These are phyloP conservation scores for Diploscapter pachys DNA, from an alignment of 1,140 invertebrate species.

Conservation along the genomic window DNA sequence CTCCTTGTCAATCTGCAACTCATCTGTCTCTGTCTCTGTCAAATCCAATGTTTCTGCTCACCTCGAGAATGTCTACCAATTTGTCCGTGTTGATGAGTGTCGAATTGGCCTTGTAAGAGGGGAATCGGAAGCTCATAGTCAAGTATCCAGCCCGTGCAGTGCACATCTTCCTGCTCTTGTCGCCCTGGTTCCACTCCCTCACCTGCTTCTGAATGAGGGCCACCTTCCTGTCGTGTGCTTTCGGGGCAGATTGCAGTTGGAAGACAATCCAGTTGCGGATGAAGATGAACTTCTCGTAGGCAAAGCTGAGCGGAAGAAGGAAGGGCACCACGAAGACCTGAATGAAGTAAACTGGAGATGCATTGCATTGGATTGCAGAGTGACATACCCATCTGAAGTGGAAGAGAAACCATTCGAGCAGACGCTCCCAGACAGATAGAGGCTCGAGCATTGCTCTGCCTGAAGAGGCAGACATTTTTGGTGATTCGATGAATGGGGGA, in stretches of 20 bases:
- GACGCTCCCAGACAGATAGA: not conserved
- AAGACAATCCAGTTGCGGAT: slow-evolving; percentile 71
- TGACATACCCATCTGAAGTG: slow-evolving; percentile 18
- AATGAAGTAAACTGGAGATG: too few relatives aligned
- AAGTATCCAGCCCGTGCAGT: slow-evolving; percentile 77
- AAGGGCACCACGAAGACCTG: slow-evolving; percentile 44
- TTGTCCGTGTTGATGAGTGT: slow-evolving; percentile 71
- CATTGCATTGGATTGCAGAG: too few relatives aligned
- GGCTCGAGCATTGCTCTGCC: too few relatives aligned
- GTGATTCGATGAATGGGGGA: too few relatives aligned
- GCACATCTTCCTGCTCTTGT: slow-evolving; percentile 68
- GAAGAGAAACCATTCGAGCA: slow-evolving; percentile 25
- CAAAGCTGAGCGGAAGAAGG: slow-evolving; percentile 71
- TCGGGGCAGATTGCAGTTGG: slow-evolving; percentile 71
- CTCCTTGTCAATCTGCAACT: slow-evolving; percentile 64
- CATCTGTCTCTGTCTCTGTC: too few relatives aligned
- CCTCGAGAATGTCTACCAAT: slow-evolving; percentile 72
- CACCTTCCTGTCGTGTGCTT: slow-evolving; percentile 72
- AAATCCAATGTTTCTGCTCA: slow-evolving; percentile 28
- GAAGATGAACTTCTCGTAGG: slow-evolving; percentile 71
- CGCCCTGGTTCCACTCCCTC: slow-evolving; percentile 67
- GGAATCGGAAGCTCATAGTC: slow-evolving; percentile 73
- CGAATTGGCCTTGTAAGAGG: slow-evolving; percentile 72
- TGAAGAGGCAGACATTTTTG: too few relatives aligned
- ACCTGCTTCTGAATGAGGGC: slow-evolving; percentile 74